A percentile compares a stretch with the other conserved stretches of the same genome.
Evolutionary conservation across 2,888 invertebrate genomes (phyloP).

Genomic region (Cynaeus angustus): DNA sequence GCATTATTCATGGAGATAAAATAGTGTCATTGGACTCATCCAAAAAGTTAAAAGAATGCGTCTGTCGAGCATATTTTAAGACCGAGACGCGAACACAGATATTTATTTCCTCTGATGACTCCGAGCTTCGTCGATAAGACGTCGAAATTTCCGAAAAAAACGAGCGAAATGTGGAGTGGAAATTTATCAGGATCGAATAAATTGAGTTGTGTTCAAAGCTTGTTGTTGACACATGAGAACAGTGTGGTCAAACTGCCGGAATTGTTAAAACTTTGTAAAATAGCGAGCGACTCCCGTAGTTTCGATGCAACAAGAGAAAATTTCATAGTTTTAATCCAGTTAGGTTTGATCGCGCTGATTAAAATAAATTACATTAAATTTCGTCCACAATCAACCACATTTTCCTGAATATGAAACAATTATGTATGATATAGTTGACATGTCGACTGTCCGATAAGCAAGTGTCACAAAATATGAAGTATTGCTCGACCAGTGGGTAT

Average conservation of each 20-base stretch:
- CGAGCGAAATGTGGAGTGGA: background rate
- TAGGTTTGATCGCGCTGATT: background rate
- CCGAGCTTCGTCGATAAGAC: background rate
- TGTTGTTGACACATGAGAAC: background rate
- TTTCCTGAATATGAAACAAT: conserved; percentile 6
- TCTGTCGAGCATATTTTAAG: conserved; percentile 28
- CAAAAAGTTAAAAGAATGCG: conserved; percentile 54
- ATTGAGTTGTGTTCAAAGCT: background rate
- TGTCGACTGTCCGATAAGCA: conserved; percentile 40
- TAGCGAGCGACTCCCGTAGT: background rate
- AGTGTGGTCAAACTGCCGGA: background rate
- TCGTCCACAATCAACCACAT: background rate
- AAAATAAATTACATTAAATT: conserved; percentile 18
- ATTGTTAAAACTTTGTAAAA: conserved; percentile 6
- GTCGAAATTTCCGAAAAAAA: background rate
- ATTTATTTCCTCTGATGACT: background rate
- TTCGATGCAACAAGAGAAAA: no score
- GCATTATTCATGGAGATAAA: conserved; percentile 57
- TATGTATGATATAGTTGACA: conserved; percentile 19
- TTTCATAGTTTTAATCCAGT: no score
- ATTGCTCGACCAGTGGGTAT: conserved; percentile 22
- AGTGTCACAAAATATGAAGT: conserved; percentile 36
- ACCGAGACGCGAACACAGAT: background rate
- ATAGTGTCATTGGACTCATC: conserved; percentile 55
- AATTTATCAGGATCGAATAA: background rate